These are phyloP conservation scores for Philypnodon macrostomus DNA, from an alignment of 2,797 vertebrate species.

Conservation along the genomic window DNA sequence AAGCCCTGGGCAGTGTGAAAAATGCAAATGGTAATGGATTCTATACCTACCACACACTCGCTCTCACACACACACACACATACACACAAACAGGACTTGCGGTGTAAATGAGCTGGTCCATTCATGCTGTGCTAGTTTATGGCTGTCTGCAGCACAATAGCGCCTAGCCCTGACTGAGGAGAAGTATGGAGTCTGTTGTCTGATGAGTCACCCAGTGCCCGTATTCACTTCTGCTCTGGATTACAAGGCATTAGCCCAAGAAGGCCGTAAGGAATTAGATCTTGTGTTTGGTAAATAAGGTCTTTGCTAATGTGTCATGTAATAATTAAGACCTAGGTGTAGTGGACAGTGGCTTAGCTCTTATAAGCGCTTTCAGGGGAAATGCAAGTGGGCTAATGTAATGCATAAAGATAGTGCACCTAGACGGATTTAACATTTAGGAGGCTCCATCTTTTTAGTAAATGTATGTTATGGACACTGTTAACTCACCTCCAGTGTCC, in stretches of 20 bases:
- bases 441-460: background rate
- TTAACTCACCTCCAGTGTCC: slow-evolving; percentile 81
- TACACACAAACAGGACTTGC: slow-evolving; percentile 13
- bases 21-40: slow-evolving; percentile 69
- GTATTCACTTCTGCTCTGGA: slow-evolving; percentile 36
- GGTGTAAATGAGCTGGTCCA: slow-evolving; percentile 47
- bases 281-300: slow-evolving; percentile 15
- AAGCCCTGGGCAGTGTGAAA: slow-evolving; percentile 41
- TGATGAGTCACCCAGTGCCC: slow-evolving; percentile 42
- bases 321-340: slow-evolving; percentile 7
- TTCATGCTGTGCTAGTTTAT: slow-evolving; percentile 51
- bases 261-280: slow-evolving; percentile 26
- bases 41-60: slow-evolving; percentile 51
- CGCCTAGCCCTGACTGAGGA: slow-evolving; percentile 20
- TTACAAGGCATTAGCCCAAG: slow-evolving; percentile 30
- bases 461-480: background rate
- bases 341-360: background rate
- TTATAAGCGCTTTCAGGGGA: background rate
- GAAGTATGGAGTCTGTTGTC: slow-evolving; percentile 28
- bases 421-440: background rate
- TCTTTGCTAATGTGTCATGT: slow-evolving; percentile 6
- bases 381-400: slow-evolving; percentile 7
- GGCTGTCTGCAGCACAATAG: slow-evolving; percentile 45
- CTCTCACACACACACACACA: slow-evolving; percentile 17
- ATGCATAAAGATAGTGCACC: background rate